Base-by-base conservation (phyloP, 2,113 vertebrate species). In the Oreochromis niloticus region DNA sequence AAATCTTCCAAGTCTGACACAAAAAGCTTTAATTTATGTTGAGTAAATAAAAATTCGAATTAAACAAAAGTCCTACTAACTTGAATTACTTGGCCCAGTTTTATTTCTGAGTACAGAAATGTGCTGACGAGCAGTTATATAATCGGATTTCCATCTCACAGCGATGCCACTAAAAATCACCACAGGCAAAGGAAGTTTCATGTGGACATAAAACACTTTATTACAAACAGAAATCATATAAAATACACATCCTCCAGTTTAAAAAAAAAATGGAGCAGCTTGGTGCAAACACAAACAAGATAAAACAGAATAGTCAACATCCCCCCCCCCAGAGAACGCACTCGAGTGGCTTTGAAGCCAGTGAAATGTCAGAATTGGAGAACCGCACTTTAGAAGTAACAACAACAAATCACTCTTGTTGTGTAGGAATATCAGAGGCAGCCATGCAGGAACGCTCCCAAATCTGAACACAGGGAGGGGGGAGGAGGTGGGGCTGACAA, bases 181-280 rank as follows among this genome's bases (percentile, higher is more conserved):
- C 14, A 12, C n/a, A 11, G 0, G 24, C 39, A 41, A 56, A 43
- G n/a, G 52, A 41, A 22, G 54, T 57, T 52, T 66, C 7, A 48
- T 55, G 24, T 52, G 55, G 16, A 61, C 17, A 52, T 36, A 10
- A 61, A 83, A 85, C 30, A 88, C 57, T 94, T 95, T 92, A 93
- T 94, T 94, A 84, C 54, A 48, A 90, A 87, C 32, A 92, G 43
- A 63, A 54, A 75, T 78, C 10, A 87, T 4, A 66, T 61, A 11
- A 82, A 92, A 87, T 3, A 79, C 14, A 84, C 59, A 59, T 8
- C 27, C 7, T 7, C 34, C 39, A 34, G 27, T 73, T 12, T 63
- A 48, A 55, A 87, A 83, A 83, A 83, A 48, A 32, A n/a, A 6
- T 0, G 1, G 22, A 30, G 43, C 41, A 75, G 71, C n/a, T 24